Percentiles rank a stretch among this genome's conserved stretches.
Evolutionary conservation across 2,888 invertebrate genomes (phyloP).

Genomic region (Machimus rusticus): DNA sequence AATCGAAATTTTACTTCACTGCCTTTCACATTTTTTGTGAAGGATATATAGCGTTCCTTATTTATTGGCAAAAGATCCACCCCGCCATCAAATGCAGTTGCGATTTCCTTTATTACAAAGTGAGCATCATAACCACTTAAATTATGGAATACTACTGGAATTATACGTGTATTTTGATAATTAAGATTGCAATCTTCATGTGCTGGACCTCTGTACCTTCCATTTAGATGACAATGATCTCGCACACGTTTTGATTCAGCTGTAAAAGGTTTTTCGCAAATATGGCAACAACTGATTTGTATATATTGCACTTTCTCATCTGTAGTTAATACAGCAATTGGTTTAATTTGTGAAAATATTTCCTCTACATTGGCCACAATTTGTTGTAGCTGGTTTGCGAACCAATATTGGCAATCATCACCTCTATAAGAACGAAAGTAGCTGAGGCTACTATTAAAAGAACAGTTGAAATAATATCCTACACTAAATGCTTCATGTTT

Average conservation of each 20-base stretch:
- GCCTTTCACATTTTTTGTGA: no score
- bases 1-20: no score
- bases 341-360: neutral
- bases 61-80: neutral
- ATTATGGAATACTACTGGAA: constrained; percentile 50
- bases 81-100: neutral
- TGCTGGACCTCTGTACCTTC: constrained; percentile 46
- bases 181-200: constrained; percentile 49
- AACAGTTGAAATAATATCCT: neutral
- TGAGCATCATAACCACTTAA: constrained; percentile 50
- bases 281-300: neutral
- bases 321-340: neutral
- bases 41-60: no score
- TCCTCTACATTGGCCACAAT: no score
- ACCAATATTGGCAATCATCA: neutral
- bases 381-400: no score
- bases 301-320: constrained; percentile 15
- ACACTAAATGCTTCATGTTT: neutral
- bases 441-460: neutral
- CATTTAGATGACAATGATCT: constrained; percentile 47
- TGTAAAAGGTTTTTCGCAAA: constrained; percentile 25
- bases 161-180: constrained; percentile 42
- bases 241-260: neutral
- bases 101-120: constrained; percentile 44
- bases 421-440: neutral